A percentile compares a stretch with the other conserved stretches of the same genome.
Conservation (phyloP, 2,888 invertebrate species). For the Ophioninae sp. region DNA sequence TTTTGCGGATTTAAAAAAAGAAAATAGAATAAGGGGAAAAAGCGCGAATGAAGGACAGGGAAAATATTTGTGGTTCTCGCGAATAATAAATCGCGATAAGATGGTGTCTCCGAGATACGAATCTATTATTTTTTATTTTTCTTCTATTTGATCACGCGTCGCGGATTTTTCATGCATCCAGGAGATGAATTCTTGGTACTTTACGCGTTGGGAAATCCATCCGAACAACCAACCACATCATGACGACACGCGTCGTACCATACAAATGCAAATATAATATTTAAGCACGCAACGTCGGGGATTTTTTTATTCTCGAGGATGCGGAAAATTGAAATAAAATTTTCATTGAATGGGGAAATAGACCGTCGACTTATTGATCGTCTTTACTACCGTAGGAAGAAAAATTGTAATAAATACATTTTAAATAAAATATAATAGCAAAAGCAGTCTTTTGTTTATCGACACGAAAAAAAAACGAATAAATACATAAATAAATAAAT, state of each 20-base stretch:
- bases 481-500: not conserved
- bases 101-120: constrained; percentile 28
- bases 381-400: not conserved
- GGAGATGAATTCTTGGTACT: constrained; percentile 15
- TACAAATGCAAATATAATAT: not conserved
- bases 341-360: no score
- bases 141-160: not conserved
- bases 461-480: not conserved
- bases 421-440: not conserved
- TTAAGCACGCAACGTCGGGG: not conserved
- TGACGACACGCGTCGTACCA: not conserved
- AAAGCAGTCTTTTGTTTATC: no score
- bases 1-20: not conserved
- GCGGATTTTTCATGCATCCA: not conserved
- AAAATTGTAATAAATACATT: not conserved
- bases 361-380: no score
- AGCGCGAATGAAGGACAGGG: not conserved
- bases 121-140: constrained; percentile 23
- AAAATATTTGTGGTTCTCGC: not conserved
- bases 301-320: not conserved
- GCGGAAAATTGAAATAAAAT: not conserved
- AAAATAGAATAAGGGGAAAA: not conserved
- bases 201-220: not conserved
- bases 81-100: constrained; percentile 44
- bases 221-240: not conserved